Evolutionary conservation across 2,888 invertebrate species (phyloP).

Genomic region (Aleiodes alternator): DNA sequence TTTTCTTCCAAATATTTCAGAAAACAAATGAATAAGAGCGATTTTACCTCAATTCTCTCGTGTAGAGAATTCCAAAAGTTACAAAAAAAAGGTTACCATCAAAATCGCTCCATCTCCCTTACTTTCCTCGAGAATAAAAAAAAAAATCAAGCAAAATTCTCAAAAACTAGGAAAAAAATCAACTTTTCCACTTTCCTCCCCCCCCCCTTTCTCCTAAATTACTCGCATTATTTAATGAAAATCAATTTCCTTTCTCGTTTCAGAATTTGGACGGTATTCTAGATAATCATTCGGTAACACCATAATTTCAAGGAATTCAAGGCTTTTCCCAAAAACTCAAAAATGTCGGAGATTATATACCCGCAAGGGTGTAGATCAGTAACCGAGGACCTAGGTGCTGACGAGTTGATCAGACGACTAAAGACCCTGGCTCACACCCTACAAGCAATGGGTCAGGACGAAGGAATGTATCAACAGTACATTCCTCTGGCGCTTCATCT

Average conservation of each 20-base stretch:
- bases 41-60: no score
- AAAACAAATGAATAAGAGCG: no score
- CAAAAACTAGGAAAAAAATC: no score
- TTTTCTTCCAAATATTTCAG: no score
- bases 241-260: conserved; percentile 14
- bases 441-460: conserved; percentile 98
- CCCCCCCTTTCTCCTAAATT: no score
- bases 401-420: conserved; percentile 94
- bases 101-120: no score
- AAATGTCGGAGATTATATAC: conserved; percentile 92
- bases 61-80: no score
- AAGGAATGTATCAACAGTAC: conserved; percentile 93
- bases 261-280: conserved; percentile 74
- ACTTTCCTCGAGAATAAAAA: background rate
- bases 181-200: no score
- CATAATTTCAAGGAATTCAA: conserved; percentile 16
- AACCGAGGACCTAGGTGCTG: conserved; percentile 95
- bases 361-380: conserved; percentile 97
- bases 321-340: conserved; percentile 62
- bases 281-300: conserved; percentile 48
- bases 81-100: no score
- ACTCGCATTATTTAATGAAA: background rate
- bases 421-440: conserved; percentile 95
- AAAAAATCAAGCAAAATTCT: no score
- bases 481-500: conserved; percentile 94